A percentile compares a stretch with the other conserved stretches of the same genome.
These are phyloP conservation scores for Leptatherina wallacei DNA, from an alignment of 2,797 vertebrate genomes.

Conservation along the genomic window DNA sequence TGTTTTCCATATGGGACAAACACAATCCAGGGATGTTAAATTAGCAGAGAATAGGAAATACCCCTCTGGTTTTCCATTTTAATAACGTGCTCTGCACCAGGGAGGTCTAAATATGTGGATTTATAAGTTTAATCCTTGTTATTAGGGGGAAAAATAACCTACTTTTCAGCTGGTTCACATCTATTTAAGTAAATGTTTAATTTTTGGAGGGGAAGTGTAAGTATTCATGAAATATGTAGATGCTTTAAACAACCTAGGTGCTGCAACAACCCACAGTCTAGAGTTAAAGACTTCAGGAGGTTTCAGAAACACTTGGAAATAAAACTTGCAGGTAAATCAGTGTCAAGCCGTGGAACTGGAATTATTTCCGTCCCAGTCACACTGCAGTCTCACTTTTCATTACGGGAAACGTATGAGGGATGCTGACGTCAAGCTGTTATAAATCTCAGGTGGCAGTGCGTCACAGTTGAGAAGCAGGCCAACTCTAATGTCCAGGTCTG, in stretches of 20 bases:
- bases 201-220: not conserved
- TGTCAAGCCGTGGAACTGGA: constrained; percentile 6
- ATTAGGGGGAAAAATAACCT: not conserved
- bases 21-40: not conserved
- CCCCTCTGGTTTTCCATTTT: not conserved
- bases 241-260: constrained; percentile 34
- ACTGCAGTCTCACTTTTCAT: constrained; percentile 50
- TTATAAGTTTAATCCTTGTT: not conserved
- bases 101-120: not conserved
- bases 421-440: constrained; percentile 63
- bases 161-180: not conserved
- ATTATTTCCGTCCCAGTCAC: constrained; percentile 10
- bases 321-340: no score
- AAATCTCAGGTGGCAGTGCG: constrained; percentile 58
- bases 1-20: constrained; percentile 16
- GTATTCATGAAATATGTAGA: constrained; percentile 25
- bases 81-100: not conserved
- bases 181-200: not conserved
- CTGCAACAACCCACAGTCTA: constrained; percentile 2
- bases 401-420: constrained; percentile 42
- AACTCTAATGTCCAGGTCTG: constrained; percentile 64
- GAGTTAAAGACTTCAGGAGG: constrained; percentile 21
- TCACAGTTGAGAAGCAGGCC: constrained; percentile 46
- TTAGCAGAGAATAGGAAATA: not conserved
- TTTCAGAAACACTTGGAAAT: not conserved